These are phyloP conservation scores for Temnothorax unifasciatus DNA, from an alignment of 2,888 invertebrate genomes.

Conservation along the genomic window DNA sequence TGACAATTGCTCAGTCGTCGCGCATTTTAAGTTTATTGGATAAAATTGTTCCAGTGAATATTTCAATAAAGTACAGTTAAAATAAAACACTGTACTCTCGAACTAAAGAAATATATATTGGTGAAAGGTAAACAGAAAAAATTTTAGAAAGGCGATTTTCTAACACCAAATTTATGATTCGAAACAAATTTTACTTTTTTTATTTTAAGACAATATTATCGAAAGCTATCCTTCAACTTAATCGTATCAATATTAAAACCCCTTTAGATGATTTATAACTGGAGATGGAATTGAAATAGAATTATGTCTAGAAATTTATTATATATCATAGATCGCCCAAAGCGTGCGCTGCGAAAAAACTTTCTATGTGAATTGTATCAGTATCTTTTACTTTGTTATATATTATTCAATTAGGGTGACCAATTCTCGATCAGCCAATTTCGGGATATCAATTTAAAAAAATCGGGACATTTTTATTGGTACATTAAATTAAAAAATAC, in stretches of 20 bases:
- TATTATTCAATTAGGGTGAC: not conserved
- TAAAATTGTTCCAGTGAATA: not conserved
- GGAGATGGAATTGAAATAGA: not conserved
- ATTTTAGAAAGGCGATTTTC: not conserved
- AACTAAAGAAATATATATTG: not conserved
- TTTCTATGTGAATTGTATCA: not conserved
- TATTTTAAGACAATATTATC: constrained; percentile 10
- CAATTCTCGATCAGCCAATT: too few species aligned
- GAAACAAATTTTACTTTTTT: not conserved
- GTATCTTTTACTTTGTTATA: not conserved
- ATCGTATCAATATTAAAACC: not conserved
- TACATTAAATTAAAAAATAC: too few species aligned
- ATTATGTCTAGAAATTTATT: not conserved
- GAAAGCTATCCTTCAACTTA: not conserved
- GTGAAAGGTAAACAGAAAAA: not conserved
- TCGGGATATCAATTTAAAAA: too few species aligned
- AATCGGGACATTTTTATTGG: too few species aligned
- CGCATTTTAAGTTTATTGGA: not conserved
- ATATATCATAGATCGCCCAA: not conserved
- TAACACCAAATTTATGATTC: not conserved
- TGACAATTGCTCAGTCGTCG: constrained; percentile 1
- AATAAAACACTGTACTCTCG: not conserved
- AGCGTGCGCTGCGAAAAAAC: not conserved
- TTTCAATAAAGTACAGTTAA: not conserved
- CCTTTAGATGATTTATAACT: not conserved